Evolutionary conservation across 2,113 vertebrate species (phyloP).

Genomic region (Rhizomys pruinosus): DNA sequence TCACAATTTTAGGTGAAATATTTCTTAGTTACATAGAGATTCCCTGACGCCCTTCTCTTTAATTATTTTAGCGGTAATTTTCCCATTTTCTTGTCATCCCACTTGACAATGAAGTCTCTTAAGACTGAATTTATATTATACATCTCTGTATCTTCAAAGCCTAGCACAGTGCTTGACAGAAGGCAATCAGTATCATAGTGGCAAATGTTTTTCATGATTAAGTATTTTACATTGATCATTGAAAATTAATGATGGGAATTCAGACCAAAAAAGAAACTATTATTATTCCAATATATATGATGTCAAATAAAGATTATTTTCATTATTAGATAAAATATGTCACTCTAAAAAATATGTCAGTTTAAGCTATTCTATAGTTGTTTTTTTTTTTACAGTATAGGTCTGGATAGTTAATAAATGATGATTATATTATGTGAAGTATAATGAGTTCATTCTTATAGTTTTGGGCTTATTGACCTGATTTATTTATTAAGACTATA

Average conservation of each 20-base stretch:
- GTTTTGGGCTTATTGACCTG: neutral
- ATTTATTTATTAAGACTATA: constrained; percentile 18
- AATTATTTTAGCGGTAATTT: neutral
- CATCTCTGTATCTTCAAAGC: neutral
- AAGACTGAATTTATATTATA: constrained; percentile 1
- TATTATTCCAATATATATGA: neutral
- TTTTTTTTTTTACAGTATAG: constrained; percentile 15
- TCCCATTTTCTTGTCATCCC: neutral
- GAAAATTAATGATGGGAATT: neutral
- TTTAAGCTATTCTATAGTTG: neutral
- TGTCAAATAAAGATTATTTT: constrained; percentile 3
- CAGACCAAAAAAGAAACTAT: neutral
- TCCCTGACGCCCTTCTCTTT: neutral
- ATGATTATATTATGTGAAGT: neutral
- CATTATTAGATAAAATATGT: neutral
- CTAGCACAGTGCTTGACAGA: neutral
- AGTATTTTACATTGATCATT: constrained; percentile 43
- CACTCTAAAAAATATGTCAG: constrained; percentile 4
- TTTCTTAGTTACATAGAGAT: neutral
- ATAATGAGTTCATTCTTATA: neutral
- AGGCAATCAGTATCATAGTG: neutral
- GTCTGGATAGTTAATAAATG: neutral
- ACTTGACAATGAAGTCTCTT: neutral
- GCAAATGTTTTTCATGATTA: constrained; percentile 15
- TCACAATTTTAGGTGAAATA: neutral